phyloP scores from a whole-genome alignment of 2,113 vertebrate genomes.

The Solea senegalensis region DNA sequence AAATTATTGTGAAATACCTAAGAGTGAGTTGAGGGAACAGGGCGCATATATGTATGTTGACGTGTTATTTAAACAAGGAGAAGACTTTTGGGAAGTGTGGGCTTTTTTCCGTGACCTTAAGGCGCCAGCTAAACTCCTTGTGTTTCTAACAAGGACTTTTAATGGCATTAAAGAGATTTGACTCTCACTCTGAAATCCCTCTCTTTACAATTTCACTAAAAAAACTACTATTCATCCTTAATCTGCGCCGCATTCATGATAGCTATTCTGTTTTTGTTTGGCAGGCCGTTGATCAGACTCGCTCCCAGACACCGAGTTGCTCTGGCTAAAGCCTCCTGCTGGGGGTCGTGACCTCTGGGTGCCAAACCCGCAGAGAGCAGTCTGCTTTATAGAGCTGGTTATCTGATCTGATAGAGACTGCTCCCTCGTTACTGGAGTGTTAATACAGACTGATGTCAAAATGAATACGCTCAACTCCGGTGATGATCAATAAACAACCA shows the following conservation, averaged over 20 bases:
- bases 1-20: slow-evolving; percentile 55
- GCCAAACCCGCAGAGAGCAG: slow-evolving; percentile 79
- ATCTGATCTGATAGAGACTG: slow-evolving; percentile 78
- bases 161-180: background rate
- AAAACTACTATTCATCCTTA: background rate
- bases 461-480: slow-evolving; percentile 78
- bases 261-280: slow-evolving; percentile 50
- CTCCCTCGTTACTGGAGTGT: slow-evolving; percentile 82
- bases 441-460: slow-evolving; percentile 82
- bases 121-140: slow-evolving; percentile 47
- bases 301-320: slow-evolving; percentile 32
- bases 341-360: slow-evolving; percentile 79
- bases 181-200: slow-evolving; percentile 25
- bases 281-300: slow-evolving; percentile 33
- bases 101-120: slow-evolving; percentile 55
- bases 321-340: slow-evolving; percentile 63
- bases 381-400: slow-evolving; percentile 74
- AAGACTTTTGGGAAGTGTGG: slow-evolving; percentile 2
- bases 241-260: slow-evolving; percentile 17
- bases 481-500: slow-evolving; percentile 80
- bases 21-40: slow-evolving; percentile 34
- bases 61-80: slow-evolving; percentile 64
- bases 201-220: background rate
- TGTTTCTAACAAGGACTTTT: slow-evolving; percentile 19
- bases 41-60: slow-evolving; percentile 48